Percentiles rank a stretch among this genome's conserved stretches.
These are phyloP conservation scores for Liposcelis brunnea DNA, from an alignment of 2,888 invertebrate genomes.

Conservation along the genomic window DNA sequence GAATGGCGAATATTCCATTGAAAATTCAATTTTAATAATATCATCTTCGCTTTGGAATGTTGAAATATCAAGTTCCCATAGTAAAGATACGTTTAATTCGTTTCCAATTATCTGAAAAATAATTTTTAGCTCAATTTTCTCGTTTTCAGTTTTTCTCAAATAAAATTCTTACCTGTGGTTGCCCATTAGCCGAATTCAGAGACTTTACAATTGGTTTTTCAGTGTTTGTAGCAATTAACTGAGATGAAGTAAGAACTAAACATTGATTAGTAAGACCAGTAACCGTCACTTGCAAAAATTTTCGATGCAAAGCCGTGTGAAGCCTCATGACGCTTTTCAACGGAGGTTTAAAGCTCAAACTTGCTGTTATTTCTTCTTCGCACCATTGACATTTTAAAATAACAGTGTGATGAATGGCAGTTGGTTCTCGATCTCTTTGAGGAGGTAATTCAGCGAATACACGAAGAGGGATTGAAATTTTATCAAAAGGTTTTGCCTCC, in stretches of 20 bases:
- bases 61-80: conserved; percentile 58
- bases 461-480: conserved; percentile 39
- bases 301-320: conserved; percentile 66
- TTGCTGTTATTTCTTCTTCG: conserved; percentile 49
- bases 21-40: conserved; percentile 22
- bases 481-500: conserved; percentile 46
- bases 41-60: conserved; percentile 19
- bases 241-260: conserved; percentile 26
- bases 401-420: conserved; percentile 55
- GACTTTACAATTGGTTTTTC: conserved; percentile 43
- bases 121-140: too few species aligned
- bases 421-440: conserved; percentile 38
- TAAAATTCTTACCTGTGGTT: conserved; percentile 20
- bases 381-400: conserved; percentile 61
- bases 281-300: conserved; percentile 65
- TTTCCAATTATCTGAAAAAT: conserved; percentile 46
- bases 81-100: conserved; percentile 57
- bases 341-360: conserved; percentile 67
- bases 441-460: conserved; percentile 59
- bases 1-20: conserved; percentile 22
- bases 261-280: conserved; percentile 34
- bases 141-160: too few species aligned
- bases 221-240: conserved; percentile 28
- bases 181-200: conserved; percentile 43
- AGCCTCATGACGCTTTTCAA: conserved; percentile 63